Base-by-base conservation (phyloP, 2,113 vertebrate genomes). In the Nerophis lumbriciformis region DNA sequence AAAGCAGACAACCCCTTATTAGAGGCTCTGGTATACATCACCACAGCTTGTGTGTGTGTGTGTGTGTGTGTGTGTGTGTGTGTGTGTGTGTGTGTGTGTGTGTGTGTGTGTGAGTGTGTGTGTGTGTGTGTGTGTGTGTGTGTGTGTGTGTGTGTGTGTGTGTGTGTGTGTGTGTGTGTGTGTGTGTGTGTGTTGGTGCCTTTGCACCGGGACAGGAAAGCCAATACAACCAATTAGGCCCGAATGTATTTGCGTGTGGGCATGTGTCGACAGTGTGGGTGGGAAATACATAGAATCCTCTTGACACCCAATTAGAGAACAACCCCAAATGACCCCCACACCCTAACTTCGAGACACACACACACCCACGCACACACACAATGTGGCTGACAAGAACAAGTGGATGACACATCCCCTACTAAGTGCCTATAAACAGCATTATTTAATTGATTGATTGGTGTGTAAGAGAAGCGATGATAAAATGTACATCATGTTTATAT, bases 261-360 rank as follows among this genome's bases (percentile, higher is more conserved):
- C 15, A 15, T 69, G 49, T 37, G 66, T 72, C 61, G 57, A 47
- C 55, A 8, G 72, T 73, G 70, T 73, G 77, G 70, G 70, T 71
- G 77, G 66, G 71, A 83, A 79, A 88, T 84, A 85, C 83, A 82
- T 78, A 79, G 79, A 87, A 87, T 88, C 82, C 89, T 86, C 88
- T 78, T 81, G 89, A 87, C 82, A 81, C 77, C 87, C 84, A 90
- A 90, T 90, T 90, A 90, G 78, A 75, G 73, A 73, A 75, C 72
- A 79, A 69, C 79, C 80, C 71, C 59, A 55, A 72, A 80, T 82
- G 79, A 85, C 84, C 80, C 78, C 73, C 53, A 42, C 16, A n/a
- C 35, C 54, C 14, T 7, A 78, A 83, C 71, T 85, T 81, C 75
- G 85, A 76, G 69, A 80, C 69, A 72, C 77, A 69, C 65, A 73